Base-by-base conservation (phyloP, 1,140 invertebrate genomes). In the Drosophila triauraria region DNA sequence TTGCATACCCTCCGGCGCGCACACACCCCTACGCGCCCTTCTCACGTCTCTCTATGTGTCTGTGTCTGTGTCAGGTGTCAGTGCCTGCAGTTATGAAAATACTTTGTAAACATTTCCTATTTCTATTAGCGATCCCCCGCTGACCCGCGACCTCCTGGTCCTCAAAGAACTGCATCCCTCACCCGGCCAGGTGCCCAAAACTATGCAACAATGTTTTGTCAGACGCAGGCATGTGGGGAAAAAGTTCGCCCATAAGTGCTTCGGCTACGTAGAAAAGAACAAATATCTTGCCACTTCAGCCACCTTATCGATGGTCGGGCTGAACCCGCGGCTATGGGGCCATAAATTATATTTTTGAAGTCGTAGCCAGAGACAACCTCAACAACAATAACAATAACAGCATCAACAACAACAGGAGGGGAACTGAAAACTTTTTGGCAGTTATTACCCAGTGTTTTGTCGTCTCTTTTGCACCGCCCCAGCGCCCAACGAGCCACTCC, bases 91-190 rank as follows among this genome's bases (percentile, higher is more conserved):
- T 86, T 91, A 91, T 91, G 86, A 91, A 91, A 91, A 91, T 91
- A 91, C 86, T 91, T 91, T 91, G 87, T 91, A 91, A 91, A 91
- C 80, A 91, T 91, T 91, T 91, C 86, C 85, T 90, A 91, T 90
- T 90, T 90, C 85, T 90, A 86, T 90, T 91, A 90, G 86, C 86
- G 85, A 80, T 35, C 23, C 27, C 47, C 38, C 46, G 44, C 30
- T 32, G 15, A 30, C 48, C 32, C 57, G 40, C 32, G 15, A 59
- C 69, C 76, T 65, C 65, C 32, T 35, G 32, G 32, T 35, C 76
- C 76, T 78, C 80, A 78, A 78, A 71, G 65, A 80, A 80, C 38
- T 80, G 76, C 77, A 74, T 38, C 46, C 44, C 53, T 15, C 27
- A 40, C 25, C 12, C 25, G 53, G 60, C 50, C 56, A 71, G 70